Conservation (phyloP, 2,113 vertebrate genomes). For the Todiramphus chloris region DNA sequence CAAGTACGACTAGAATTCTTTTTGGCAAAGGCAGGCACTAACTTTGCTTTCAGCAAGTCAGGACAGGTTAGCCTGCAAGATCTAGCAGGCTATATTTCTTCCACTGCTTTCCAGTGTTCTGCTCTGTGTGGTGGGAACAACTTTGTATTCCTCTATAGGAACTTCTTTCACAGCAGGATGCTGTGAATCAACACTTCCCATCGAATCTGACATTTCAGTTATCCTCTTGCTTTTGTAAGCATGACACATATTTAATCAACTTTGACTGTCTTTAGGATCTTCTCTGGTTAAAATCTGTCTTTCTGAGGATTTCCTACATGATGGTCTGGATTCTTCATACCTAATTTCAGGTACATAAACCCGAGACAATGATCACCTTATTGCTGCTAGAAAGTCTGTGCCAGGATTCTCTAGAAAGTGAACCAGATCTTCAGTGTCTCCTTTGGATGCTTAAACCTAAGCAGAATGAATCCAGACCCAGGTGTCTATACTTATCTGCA, state of each 20-base stretch:
- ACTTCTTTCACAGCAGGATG: background rate
- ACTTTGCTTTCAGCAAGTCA: background rate
- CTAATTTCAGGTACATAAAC: background rate
- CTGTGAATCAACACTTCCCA: background rate
- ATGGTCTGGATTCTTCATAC: background rate
- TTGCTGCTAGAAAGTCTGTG: background rate
- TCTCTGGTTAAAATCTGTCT: background rate
- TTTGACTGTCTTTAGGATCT: background rate
- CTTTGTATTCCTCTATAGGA: background rate
- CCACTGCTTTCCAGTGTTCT: background rate
- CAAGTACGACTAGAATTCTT: background rate
- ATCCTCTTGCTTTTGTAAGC: background rate
- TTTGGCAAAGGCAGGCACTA: background rate
- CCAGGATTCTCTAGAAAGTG: background rate
- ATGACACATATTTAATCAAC: background rate
- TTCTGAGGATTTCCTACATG: background rate
- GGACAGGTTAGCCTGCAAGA: background rate
- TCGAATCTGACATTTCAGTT: background rate
- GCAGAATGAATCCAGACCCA: background rate
- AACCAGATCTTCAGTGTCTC: background rate
- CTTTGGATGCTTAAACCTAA: background rate
- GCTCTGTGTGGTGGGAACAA: background rate
- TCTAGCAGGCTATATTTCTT: background rate
- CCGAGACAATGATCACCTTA: background rate
- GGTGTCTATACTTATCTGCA: background rate